phyloP scores from a whole-genome alignment of 1,140 invertebrate species.

The Linepithema humile region DNA sequence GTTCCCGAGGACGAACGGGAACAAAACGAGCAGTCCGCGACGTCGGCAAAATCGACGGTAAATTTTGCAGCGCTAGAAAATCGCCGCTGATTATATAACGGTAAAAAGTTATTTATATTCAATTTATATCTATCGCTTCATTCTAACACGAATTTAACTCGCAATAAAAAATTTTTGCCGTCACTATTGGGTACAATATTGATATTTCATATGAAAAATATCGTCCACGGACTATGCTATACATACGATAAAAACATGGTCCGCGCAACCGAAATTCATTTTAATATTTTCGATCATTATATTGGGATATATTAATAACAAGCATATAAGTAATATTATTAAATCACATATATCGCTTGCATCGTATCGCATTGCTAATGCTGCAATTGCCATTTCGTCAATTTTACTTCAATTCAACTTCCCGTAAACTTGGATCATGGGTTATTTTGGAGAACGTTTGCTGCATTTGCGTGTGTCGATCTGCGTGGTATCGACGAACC shows the following conservation, averaged over 20 bases:
- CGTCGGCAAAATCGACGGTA: neutral
- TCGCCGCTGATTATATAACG: too few species aligned
- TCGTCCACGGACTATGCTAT: neutral
- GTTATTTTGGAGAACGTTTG: constrained; percentile 60
- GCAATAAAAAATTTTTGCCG: neutral
- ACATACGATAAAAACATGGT: neutral
- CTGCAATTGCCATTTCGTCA: neutral
- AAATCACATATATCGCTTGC: neutral
- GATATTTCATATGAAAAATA: too few species aligned
- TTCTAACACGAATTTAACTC: too few species aligned
- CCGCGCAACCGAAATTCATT: neutral
- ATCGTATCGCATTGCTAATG: neutral
- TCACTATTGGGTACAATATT: too few species aligned
- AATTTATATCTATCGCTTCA: neutral
- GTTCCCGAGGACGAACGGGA: neutral
- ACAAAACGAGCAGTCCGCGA: neutral
- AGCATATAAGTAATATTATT: neutral
- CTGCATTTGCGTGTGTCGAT: neutral
- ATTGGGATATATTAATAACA: neutral
- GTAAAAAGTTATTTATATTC: neutral
- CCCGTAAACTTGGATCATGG: neutral
- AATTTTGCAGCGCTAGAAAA: neutral
- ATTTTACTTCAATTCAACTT: neutral
- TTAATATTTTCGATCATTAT: neutral
- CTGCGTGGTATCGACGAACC: constrained; percentile 44